phyloP scores from a whole-genome alignment of 2,797 vertebrate species.

The Siniperca undulata region DNA sequence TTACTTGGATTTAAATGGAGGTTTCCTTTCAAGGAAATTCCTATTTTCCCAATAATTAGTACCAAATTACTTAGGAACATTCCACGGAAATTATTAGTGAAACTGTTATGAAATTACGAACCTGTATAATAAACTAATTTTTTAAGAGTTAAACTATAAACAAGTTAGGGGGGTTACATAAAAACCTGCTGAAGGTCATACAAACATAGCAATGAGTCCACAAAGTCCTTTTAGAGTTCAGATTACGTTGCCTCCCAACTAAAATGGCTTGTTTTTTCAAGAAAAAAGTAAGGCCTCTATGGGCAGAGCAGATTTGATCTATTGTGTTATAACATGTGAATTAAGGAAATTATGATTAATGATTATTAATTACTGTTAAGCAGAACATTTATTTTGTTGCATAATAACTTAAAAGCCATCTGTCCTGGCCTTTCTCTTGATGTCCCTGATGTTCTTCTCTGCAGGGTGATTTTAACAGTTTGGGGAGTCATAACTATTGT shows the following conservation, averaged over 20 bases:
- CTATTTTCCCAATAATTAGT: background rate
- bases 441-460: slow-evolving; percentile 11
- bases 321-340: background rate
- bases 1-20: background rate
- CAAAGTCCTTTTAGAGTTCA: no score
- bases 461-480: slow-evolving; percentile 85
- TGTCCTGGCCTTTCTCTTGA: slow-evolving; percentile 1
- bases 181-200: background rate
- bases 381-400: background rate
- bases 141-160: background rate
- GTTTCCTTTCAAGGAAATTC: background rate
- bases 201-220: background rate
- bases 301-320: background rate
- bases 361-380: background rate
- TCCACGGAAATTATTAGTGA: no score
- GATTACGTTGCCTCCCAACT: background rate
- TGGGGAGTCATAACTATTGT: slow-evolving; percentile 90
- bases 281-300: background rate
- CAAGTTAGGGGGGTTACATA: background rate
- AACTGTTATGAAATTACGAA: background rate
- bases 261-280: background rate
- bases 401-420: background rate
- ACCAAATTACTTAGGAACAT: background rate
- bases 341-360: background rate
- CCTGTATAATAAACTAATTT: background rate